phyloP scores from a whole-genome alignment of 1,140 invertebrate genomes.

The Coptotermes formosanus region DNA sequence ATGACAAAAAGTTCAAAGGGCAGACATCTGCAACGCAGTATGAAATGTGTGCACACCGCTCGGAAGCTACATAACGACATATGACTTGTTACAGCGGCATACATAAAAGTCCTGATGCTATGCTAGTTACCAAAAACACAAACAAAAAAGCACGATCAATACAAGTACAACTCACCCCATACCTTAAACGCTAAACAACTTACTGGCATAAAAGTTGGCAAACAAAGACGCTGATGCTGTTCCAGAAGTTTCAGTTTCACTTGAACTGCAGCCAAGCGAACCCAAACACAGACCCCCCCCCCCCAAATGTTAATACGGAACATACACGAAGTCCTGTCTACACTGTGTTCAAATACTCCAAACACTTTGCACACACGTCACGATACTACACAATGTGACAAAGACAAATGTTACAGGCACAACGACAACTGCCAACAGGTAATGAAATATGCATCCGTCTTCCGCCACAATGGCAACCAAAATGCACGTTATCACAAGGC shows the following conservation, averaged over 20 bases:
- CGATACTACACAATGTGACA: background rate
- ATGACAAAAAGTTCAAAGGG: too few species aligned
- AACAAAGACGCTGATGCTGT: background rate
- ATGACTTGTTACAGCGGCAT: too few species aligned
- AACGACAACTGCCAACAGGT: background rate
- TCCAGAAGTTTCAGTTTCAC: background rate
- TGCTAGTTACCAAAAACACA: too few species aligned
- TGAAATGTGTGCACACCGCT: too few species aligned
- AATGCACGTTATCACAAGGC: background rate
- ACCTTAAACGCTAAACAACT: background rate
- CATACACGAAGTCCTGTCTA: constrained; percentile 7
- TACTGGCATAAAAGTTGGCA: background rate
- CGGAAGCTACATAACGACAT: too few species aligned
- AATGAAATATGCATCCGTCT: constrained; percentile 12
- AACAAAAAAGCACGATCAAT: background rate
- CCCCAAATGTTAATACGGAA: background rate
- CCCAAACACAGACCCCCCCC: background rate
- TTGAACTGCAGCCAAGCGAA: background rate
- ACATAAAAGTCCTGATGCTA: too few species aligned
- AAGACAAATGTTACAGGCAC: background rate
- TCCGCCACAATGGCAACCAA: background rate
- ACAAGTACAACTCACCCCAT: background rate
- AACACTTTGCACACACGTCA: background rate
- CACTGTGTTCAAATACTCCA: background rate
- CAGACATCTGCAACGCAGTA: too few species aligned